Conservation (phyloP, 2,113 vertebrate genomes). For the Rallus limicola region DNA sequence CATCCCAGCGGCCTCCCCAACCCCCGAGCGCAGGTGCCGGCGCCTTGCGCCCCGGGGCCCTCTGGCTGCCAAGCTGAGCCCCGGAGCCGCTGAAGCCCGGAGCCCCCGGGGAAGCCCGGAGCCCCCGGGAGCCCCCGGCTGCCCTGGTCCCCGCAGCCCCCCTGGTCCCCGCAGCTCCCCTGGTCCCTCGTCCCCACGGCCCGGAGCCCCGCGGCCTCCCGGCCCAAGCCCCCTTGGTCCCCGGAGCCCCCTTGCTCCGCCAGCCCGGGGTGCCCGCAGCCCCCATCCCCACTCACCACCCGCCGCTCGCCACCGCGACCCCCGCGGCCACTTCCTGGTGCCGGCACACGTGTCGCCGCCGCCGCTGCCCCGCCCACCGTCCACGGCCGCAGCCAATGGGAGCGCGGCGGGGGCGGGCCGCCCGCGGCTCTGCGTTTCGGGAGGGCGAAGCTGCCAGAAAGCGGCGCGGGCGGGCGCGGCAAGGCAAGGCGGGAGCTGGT, state of each 20-base stretch:
- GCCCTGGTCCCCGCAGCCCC: too few species aligned
- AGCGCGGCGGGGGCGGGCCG: not conserved
- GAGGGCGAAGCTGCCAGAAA: not conserved
- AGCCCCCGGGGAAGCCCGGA: too few species aligned
- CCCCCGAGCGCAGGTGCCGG: not conserved
- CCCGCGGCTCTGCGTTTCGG: not conserved
- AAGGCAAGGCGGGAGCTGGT: not conserved
- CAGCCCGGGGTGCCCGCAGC: too few species aligned
- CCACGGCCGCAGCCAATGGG: not conserved
- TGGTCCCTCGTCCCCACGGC: too few species aligned
- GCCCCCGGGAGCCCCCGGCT: too few species aligned
- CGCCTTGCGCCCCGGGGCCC: too few species aligned
- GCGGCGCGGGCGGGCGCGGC: not conserved
- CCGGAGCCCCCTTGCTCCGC: too few species aligned
- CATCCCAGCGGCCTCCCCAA: not conserved
- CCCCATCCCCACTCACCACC: not conserved
- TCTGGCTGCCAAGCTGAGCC: not conserved
- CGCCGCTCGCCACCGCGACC: not conserved
- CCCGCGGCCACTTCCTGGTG: conserved; percentile 32
- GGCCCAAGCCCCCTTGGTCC: too few species aligned
- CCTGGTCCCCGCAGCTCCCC: too few species aligned
- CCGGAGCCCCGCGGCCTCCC: too few species aligned
- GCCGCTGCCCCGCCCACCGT: not conserved
- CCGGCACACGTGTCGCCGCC: conserved; percentile 6
- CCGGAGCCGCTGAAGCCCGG: too few species aligned